Evolutionary conservation across 1,140 invertebrate genomes (phyloP).

Genomic region (Lutraria rhynchaena): DNA sequence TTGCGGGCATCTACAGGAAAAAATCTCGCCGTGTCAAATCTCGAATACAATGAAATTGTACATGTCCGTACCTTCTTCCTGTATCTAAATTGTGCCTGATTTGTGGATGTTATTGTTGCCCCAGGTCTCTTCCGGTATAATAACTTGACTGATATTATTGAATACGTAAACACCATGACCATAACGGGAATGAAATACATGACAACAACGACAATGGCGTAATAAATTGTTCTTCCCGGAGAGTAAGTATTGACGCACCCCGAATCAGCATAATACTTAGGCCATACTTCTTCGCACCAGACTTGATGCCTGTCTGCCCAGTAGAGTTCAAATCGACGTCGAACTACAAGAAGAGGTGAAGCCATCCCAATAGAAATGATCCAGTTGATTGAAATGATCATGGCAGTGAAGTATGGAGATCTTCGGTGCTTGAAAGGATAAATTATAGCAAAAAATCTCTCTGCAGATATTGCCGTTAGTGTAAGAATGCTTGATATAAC

Average conservation of each 20-base stretch:
- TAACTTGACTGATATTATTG: conserved; percentile 78
- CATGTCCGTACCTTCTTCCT: conserved; percentile 74
- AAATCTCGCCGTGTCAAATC: no score
- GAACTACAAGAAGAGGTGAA: conserved; percentile 78
- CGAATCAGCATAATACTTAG: conserved; percentile 60
- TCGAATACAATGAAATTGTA: no score
- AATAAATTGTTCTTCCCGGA: conserved; percentile 76
- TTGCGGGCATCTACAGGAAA: no score
- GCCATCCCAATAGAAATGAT: conserved; percentile 77
- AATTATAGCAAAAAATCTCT: conserved; percentile 80
- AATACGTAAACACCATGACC: conserved; percentile 82
- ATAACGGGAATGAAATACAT: conserved; percentile 82
- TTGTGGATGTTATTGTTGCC: conserved; percentile 55
- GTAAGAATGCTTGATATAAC: conserved; percentile 83
- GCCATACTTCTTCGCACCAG: conserved; percentile 76
- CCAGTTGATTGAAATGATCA: conserved; percentile 82
- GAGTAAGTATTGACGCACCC: conserved; percentile 56
- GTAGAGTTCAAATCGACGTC: conserved; percentile 64
- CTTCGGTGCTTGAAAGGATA: conserved; percentile 72
- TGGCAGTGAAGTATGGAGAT: conserved; percentile 58
- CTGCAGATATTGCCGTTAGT: conserved; percentile 82
- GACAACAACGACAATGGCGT: conserved; percentile 79
- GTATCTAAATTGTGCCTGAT: conserved; percentile 65
- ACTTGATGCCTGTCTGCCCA: conserved; percentile 76
- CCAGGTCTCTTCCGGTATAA: conserved; percentile 64